phyloP scores from a whole-genome alignment of 1,140 invertebrate species.

The Sycophaga agraensis region DNA sequence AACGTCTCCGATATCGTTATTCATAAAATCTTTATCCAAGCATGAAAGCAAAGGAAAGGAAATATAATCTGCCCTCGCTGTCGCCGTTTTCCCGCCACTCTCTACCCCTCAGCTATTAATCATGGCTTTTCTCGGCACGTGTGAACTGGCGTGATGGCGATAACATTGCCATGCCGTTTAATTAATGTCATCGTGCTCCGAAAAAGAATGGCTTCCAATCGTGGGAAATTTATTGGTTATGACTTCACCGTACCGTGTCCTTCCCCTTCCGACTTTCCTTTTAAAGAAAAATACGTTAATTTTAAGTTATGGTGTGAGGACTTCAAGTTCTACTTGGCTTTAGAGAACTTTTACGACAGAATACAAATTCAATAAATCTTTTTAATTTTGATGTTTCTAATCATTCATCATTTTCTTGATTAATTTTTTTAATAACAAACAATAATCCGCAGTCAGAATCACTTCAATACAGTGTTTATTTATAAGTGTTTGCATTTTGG shows the following conservation, averaged over 20 bases:
- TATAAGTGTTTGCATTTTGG: too few species aligned
- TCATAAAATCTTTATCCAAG: constrained; percentile 25
- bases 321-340: too few species aligned
- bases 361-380: too few species aligned
- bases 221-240: constrained; percentile 37
- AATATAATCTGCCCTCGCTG: background rate
- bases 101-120: constrained; percentile 35
- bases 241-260: background rate
- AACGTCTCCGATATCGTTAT: constrained; percentile 2
- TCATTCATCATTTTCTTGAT: too few species aligned
- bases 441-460: too few species aligned
- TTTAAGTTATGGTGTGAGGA: constrained; percentile 3
- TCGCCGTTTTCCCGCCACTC: background rate
- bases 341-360: too few species aligned
- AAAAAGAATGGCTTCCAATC: constrained; percentile 37
- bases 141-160: constrained; percentile 31
- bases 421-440: too few species aligned
- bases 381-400: too few species aligned
- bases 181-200: constrained; percentile 37
- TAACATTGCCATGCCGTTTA: constrained; percentile 37
- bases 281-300: constrained; percentile 14
- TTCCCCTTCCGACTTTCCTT: too few species aligned
- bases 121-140: constrained; percentile 36
- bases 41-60: background rate
- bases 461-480: too few species aligned